Conservation (phyloP, 1,140 invertebrate species). For the Eulimnadia texana region DNA sequence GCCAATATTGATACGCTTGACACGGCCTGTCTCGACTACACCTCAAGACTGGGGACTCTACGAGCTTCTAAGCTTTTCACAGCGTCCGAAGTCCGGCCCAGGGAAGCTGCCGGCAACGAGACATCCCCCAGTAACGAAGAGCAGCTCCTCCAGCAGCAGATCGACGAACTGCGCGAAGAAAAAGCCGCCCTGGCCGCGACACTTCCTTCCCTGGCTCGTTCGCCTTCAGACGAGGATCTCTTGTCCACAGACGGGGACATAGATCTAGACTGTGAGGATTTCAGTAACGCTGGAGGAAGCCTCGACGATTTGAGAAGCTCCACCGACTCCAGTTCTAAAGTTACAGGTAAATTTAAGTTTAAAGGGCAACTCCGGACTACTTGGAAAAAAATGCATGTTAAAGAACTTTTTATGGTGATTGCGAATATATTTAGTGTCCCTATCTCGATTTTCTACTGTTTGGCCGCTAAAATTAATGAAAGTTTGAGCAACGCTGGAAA, state of each 20-base stretch:
- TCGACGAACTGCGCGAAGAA: conserved; percentile 59
- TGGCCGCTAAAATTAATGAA: no score
- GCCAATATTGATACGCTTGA: conserved; percentile 80
- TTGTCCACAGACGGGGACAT: conserved; percentile 46
- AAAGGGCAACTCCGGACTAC: no score
- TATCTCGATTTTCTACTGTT: no score
- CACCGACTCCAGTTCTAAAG: conserved; percentile 15
- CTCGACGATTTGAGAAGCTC: conserved; percentile 36
- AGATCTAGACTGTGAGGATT: conserved; percentile 27
- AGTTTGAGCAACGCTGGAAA: no score
- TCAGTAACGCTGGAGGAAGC: conserved; percentile 23
- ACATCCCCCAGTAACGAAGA: conserved; percentile 33
- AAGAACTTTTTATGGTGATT: no score
- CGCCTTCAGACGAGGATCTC: conserved; percentile 69
- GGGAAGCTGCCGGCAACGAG: conserved; percentile 42
- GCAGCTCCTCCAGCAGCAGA: conserved; percentile 49
- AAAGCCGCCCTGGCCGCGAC: conserved; percentile 65
- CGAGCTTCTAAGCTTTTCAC: conserved; percentile 48
- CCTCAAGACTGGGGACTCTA: conserved; percentile 52
- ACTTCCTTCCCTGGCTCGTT: conserved; percentile 56
- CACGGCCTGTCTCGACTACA: conserved; percentile 58
- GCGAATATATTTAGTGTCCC: no score
- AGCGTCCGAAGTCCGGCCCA: background rate
- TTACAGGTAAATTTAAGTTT: conserved; percentile 17
- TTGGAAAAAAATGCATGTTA: no score